Conservation (phyloP, 2,888 invertebrate genomes). For the Trichogramma evanescens region DNA sequence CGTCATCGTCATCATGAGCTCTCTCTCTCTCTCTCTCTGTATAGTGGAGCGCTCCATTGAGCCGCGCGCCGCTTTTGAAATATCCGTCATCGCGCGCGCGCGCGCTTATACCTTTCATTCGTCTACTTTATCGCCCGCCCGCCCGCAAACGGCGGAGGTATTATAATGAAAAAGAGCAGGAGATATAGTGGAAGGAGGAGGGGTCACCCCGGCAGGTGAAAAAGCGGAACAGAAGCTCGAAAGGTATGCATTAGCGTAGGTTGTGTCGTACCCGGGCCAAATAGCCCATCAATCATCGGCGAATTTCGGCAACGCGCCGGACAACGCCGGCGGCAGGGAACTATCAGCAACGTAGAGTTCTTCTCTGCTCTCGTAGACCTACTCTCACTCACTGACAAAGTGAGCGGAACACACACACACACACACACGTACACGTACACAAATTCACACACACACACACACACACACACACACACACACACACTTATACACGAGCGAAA, state of each 20-base stretch:
- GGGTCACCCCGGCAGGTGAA: neutral
- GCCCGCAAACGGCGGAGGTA: neutral
- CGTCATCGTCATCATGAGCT: too few species aligned
- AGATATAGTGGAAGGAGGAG: neutral
- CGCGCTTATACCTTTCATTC: neutral
- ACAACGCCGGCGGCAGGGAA: slow-evolving; percentile 46
- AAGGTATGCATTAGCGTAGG: neutral
- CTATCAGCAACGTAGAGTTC: slow-evolving; percentile 45
- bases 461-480: neutral
- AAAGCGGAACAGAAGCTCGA: too few species aligned
- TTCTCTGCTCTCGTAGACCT: slow-evolving; percentile 4
- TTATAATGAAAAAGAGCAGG: neutral
- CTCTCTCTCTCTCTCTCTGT: too few species aligned
- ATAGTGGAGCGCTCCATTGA: too few species aligned
- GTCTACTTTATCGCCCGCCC: neutral
- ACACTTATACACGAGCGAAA: slow-evolving; percentile 7
- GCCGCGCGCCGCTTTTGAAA: too few species aligned
- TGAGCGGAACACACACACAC: too few species aligned
- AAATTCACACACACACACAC: neutral
- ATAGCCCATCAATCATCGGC: slow-evolving; percentile 46
- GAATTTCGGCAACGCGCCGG: slow-evolving; percentile 47
- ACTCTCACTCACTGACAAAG: too few species aligned
- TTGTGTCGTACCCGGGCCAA: slow-evolving; percentile 40
- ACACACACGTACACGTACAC: neutral
- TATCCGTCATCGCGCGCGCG: neutral